Base-by-base conservation (phyloP, 2,888 invertebrate genomes). In the Pachliopta kotzebuea region DNA sequence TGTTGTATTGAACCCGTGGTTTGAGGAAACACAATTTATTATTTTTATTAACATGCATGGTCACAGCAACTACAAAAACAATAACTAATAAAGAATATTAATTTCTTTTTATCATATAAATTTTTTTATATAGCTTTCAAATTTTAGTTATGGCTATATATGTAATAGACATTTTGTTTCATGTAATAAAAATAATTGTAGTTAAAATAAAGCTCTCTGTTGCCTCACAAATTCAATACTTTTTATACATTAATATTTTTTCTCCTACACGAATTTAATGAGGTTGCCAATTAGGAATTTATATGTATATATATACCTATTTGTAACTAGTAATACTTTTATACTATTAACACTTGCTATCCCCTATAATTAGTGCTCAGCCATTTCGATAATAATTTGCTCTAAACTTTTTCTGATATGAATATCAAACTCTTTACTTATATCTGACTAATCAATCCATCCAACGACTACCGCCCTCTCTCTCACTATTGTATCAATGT, bases 401-500 rank as follows among this genome's bases (percentile, higher is more conserved):
- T 50, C 21, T 52, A 52, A 26, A 4, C 29, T 24, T 55, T n/a
- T 29, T 29, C 11, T 55, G 24, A 29, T 29, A 8, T 23, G n/a
- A 56, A 45, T 24, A 45, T 18, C 8, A 57, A n/a, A 57, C 24
- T 42, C 24, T 52, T n/a, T 52, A 42, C 24, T 57, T 14, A 18
- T 42, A 4, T 42, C 8, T 23, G 45, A 7, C 45, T 45, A 42
- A 23, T 45, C 52, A 31, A 59, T 58, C 50, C 26, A 64, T 61
- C 59, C 37, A 66, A 65, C 77, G 79, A 84, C 86, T 90, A 87
- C 90, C 90, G 90, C 90, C 90, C 89, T 87, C 80, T 85, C 37
- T 88, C 86, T 88, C 87, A 90, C 90, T 91, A 90, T 90, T 90
- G 90, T 90, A 87, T 90, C 89, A 90, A 89, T 90, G 91, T 91